Evolutionary conservation across 1,140 invertebrate species (phyloP).

Genomic region (Drosophila kanapiae): DNA sequence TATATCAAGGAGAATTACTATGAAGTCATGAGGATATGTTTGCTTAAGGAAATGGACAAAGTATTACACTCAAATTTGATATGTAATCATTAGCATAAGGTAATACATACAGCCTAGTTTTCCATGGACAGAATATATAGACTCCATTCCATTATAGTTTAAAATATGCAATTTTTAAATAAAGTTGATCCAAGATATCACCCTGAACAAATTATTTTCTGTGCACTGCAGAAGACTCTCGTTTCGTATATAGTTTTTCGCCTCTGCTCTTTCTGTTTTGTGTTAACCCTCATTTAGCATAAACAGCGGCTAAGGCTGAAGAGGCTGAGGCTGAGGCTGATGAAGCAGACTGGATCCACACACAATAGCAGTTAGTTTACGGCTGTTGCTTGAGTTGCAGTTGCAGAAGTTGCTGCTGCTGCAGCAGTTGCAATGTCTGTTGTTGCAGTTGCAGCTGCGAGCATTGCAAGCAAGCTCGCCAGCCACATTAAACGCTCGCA

Average conservation of each 20-base stretch:
- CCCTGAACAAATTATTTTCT: background rate
- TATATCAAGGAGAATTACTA: too few relatives aligned
- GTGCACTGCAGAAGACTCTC: background rate
- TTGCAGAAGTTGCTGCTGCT: conserved; percentile 43
- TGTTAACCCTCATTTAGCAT: conserved; percentile 80
- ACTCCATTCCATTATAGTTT: too few relatives aligned
- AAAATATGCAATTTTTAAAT: background rate
- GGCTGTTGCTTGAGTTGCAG: conserved; percentile 42
- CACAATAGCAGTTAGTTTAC: conserved; percentile 58
- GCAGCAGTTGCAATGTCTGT: conserved; percentile 47
- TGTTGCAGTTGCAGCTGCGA: conserved; percentile 31
- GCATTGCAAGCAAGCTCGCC: conserved; percentile 40
- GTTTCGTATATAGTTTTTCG: conserved; percentile 27
- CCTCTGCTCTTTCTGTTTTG: conserved; percentile 26
- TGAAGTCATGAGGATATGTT: background rate
- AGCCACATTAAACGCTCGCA: conserved; percentile 76
- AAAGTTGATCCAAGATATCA: background rate
- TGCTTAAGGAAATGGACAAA: background rate
- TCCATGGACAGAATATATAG: too few relatives aligned
- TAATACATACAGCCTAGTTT: too few relatives aligned
- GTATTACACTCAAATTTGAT: too few relatives aligned
- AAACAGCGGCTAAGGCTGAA: conserved; percentile 42
- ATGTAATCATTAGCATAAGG: background rate
- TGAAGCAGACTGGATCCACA: conserved; percentile 32
- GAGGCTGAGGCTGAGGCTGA: conserved; percentile 30